Conservation (phyloP, 2,113 vertebrate species). For the Hippoglossus stenolepis region DNA sequence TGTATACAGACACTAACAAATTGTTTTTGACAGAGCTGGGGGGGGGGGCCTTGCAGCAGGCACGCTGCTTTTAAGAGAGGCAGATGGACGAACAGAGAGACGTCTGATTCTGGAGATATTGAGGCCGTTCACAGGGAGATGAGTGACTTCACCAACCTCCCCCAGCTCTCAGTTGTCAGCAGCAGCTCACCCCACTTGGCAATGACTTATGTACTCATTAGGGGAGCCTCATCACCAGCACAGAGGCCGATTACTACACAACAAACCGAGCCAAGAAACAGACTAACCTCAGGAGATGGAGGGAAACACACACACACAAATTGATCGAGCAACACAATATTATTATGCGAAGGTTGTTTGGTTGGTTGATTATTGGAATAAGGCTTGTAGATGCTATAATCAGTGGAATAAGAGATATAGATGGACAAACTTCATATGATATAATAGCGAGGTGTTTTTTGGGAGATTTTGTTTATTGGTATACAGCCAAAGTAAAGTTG, state of each 20-base stretch:
- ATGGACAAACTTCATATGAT: too few species aligned
- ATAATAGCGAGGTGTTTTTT: too few species aligned
- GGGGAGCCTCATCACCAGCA: slow-evolving; percentile 39
- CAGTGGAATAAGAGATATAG: too few species aligned
- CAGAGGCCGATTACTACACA: slow-evolving; percentile 30
- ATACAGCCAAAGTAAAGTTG: too few species aligned
- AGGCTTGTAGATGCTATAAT: not conserved
- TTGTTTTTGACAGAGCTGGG: slow-evolving; percentile 35
- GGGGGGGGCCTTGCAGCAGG: slow-evolving; percentile 21
- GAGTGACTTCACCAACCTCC: slow-evolving; percentile 55
- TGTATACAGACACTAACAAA: slow-evolving; percentile 32
- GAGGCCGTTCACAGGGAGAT: slow-evolving; percentile 59
- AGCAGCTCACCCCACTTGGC: slow-evolving; percentile 65
- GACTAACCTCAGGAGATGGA: slow-evolving; percentile 23
- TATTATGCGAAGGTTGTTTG: not conserved
- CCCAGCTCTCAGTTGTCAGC: slow-evolving; percentile 52
- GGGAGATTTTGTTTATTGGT: too few species aligned
- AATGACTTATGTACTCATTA: slow-evolving; percentile 52
- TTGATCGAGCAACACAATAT: slow-evolving; percentile 16
- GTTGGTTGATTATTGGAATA: not conserved
- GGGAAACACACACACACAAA: slow-evolving; percentile 9
- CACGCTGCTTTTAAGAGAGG: slow-evolving; percentile 35
- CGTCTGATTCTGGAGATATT: slow-evolving; percentile 51
- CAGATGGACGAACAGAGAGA: slow-evolving; percentile 62
- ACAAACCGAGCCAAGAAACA: slow-evolving; percentile 38